Evolutionary conservation across 1,140 invertebrate genomes (phyloP).

Genomic region (Cecropterus lyciades): DNA sequence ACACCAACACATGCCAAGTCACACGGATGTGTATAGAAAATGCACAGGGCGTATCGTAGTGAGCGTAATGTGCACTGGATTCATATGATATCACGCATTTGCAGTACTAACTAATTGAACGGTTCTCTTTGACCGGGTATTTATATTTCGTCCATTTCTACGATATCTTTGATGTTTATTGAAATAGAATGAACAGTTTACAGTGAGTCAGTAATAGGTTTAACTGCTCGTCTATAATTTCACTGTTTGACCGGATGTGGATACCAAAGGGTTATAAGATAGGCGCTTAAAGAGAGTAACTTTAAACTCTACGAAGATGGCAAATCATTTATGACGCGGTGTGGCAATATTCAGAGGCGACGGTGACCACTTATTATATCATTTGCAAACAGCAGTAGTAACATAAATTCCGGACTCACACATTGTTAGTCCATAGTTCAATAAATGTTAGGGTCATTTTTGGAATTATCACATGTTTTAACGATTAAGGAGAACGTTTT

Average conservation of each 20-base stretch:
- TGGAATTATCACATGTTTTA: no score
- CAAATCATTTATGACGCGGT: no score
- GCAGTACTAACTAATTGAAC: not conserved
- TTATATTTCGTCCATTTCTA: not conserved
- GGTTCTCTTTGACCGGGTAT: not conserved
- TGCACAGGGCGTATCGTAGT: not conserved
- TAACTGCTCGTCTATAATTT: not conserved
- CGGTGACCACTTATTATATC: no score
- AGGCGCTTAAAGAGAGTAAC: no score
- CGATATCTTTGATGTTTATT: not conserved
- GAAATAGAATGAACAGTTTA: not conserved
- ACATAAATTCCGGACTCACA: no score
- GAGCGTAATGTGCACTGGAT: not conserved
- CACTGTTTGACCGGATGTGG: not conserved
- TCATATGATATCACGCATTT: not conserved
- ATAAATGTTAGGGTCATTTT: no score
- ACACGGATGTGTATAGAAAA: not conserved
- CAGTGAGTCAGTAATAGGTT: not conserved
- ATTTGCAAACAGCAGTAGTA: no score
- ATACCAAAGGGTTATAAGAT: not conserved
- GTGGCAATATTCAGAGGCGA: no score
- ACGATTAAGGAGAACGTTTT: no score
- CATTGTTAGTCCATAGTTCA: no score
- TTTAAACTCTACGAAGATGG: no score
- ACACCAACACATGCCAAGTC: no score